Conservation (phyloP, 2,113 vertebrate genomes). For the Zosterops japonicus region DNA sequence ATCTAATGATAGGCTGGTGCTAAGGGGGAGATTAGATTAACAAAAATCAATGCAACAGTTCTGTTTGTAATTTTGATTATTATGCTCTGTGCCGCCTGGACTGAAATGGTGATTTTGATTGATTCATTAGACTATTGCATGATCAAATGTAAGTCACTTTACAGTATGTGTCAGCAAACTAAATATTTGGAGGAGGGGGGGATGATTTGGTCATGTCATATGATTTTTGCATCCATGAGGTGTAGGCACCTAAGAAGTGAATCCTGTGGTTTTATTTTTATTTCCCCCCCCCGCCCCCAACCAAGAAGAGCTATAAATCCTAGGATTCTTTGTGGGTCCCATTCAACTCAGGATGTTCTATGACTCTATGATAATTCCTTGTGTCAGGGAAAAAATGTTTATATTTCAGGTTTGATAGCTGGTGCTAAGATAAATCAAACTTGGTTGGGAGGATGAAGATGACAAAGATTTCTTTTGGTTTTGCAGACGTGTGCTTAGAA, state of each 20-base stretch:
- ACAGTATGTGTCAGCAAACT: not conserved
- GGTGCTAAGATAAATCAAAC: not conserved
- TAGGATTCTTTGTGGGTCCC: not conserved
- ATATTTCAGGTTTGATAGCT: not conserved
- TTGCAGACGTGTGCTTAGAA: not conserved
- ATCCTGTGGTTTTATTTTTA: not conserved
- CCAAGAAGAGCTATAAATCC: not conserved
- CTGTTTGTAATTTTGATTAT: constrained; percentile 23
- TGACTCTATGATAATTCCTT: not conserved
- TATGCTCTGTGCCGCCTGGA: not conserved
- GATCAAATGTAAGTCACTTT: not conserved
- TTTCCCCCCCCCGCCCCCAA: accelerated
- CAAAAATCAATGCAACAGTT: constrained; percentile 54
- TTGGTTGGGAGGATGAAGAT: not conserved
- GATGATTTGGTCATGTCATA: accelerated
- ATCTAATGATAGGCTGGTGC: constrained; percentile 23
- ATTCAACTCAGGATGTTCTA: not conserved
- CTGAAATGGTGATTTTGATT: constrained; percentile 26
- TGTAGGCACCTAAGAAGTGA: not conserved
- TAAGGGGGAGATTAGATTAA: constrained; percentile 57
- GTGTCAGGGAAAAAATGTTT: not conserved
- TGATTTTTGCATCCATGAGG: not conserved
- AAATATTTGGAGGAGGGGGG: not conserved
- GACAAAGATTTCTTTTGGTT: not conserved
- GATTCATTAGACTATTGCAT: constrained; percentile 15